Percentiles rank a stretch among this genome's conserved stretches.
Conservation (phyloP, 1,140 invertebrate genomes). For the Drosophila sulfurigaster region DNA sequence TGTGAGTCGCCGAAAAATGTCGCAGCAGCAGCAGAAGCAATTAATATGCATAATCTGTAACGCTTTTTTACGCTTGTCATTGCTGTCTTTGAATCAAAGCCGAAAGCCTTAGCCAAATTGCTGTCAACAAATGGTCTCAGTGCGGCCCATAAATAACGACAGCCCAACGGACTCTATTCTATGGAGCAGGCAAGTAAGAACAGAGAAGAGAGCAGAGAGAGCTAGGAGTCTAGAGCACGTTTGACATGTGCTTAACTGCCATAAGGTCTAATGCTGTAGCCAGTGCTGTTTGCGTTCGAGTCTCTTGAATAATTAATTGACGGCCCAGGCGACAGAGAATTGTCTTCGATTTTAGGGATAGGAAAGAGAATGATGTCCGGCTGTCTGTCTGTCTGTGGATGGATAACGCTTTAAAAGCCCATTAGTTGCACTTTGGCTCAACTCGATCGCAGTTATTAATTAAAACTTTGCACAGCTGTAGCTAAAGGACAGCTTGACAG, state of each 20-base stretch:
- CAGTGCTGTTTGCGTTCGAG: constrained; percentile 12
- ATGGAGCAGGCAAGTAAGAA: neutral
- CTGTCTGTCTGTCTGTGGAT: neutral
- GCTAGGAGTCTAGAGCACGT: constrained; percentile 3
- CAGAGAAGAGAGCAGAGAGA: neutral
- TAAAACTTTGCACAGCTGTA: constrained; percentile 66
- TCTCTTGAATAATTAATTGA: constrained; percentile 69
- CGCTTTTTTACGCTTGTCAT: constrained; percentile 55
- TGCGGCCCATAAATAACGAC: constrained; percentile 68
- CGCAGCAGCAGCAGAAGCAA: constrained; percentile 42
- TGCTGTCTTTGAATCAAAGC: constrained; percentile 52
- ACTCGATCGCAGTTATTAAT: constrained; percentile 65
- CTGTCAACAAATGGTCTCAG: constrained; percentile 68
- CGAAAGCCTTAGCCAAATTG: constrained; percentile 36
- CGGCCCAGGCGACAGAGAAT: constrained; percentile 33
- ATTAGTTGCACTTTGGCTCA: constrained; percentile 47
- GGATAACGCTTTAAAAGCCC: constrained; percentile 41
- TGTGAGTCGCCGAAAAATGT: constrained; percentile 23
- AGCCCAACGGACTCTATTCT: constrained; percentile 52
- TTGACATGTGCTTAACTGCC: constrained; percentile 72
- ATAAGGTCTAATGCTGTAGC: constrained; percentile 39
- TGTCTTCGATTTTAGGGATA: constrained; percentile 54
- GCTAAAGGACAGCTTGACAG: constrained; percentile 34
- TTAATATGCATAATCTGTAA: constrained; percentile 80
- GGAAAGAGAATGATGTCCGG: neutral